Evolutionary conservation across 2,113 vertebrate species (phyloP), one percentile per base, ranked within the genome.

Genomic region (Pedionomus torquatus): DNA sequence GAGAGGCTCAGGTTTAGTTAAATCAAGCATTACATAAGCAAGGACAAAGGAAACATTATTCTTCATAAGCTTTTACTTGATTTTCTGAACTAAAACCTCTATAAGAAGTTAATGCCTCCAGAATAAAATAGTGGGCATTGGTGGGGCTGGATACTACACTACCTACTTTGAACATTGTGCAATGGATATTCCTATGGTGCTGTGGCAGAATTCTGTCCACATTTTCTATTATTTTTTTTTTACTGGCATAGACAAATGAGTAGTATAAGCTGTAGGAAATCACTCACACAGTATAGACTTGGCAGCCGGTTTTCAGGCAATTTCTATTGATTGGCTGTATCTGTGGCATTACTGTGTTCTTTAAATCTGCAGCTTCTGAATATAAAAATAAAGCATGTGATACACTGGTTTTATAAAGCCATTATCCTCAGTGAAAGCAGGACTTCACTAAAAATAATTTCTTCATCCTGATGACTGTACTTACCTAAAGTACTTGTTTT

Each of bases 181-280:
- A 96, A 87, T 82, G 58, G 37, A 18, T 19, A 75, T 44, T 79
- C 9, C 61, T 87, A 10, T 89, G 93, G 87, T 96, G 95, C 89
- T 93, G 91, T 84, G 91, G 78, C 81, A 81, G 54, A 86, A 74
- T 95, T 96, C 76, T 92, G 89, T 63, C 91, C 89, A 92, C 79
- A 4, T 97, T 92, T 92, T 92, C 18, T 95, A 93, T 49, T 80
- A 7, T 26, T 75, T 95, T 26, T 75, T 95, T 78, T 93, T 79
- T 86, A 96, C 51, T 63, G 66, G 31, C 44, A 52, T 39, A 77
- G 58, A 49, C 11, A 39, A 89, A 49, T 4, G 2, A 82, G 20
- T 84, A 93, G 20, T 65, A 25, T 60, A 84, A 82, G 9, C 51
- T 75, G 18, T 60, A 68, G 81, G 77, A 75, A 91, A 39, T 71